Percentiles rank a stretch among this genome's conserved stretches.
Conservation (phyloP, 92 coral and sea anemone genomes). For the Phenganax stokvisi region DNA sequence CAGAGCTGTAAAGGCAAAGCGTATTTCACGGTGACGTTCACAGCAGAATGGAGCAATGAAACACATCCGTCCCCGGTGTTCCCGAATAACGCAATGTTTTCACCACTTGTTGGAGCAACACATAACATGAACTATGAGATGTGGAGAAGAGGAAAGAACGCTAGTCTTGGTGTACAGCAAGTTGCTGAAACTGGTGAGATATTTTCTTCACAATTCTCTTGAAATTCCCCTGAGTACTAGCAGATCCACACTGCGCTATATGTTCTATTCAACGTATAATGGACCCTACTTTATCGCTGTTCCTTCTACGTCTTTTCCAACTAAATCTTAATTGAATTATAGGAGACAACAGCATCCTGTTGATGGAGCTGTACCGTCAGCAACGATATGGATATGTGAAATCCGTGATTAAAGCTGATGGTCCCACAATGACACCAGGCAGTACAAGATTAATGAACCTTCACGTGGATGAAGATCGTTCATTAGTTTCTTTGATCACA, state of each 20-base stretch:
- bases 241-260: too few relatives aligned
- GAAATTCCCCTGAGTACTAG: too few relatives aligned
- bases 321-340: not conserved
- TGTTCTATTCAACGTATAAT: too few relatives aligned
- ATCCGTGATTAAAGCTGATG: conserved; percentile 10
- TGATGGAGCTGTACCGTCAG: conserved; percentile 6
- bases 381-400: conserved; percentile 12
- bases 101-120: conserved; percentile 5
- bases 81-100: conserved; percentile 2
- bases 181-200: conserved; percentile 28
- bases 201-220: too few relatives aligned
- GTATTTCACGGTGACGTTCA: conserved; percentile 1
- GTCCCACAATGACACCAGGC: conserved; percentile 21
- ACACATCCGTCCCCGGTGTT: not conserved
- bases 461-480: conserved; percentile 24
- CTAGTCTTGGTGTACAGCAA: conserved; percentile 17
- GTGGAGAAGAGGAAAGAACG: not conserved
- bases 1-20: conserved; percentile 8
- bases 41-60: conserved; percentile 30
- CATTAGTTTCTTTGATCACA: conserved; percentile 20
- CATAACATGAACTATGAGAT: conserved; percentile 8
- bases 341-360: conserved; percentile 7
- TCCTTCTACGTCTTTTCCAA: too few relatives aligned
- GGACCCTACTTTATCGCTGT: too few relatives aligned
- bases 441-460: not conserved